A percentile compares a stretch with the other conserved stretches of the same genome.
Conservation (phyloP, 2,888 invertebrate species). For the Autographa gamma region DNA sequence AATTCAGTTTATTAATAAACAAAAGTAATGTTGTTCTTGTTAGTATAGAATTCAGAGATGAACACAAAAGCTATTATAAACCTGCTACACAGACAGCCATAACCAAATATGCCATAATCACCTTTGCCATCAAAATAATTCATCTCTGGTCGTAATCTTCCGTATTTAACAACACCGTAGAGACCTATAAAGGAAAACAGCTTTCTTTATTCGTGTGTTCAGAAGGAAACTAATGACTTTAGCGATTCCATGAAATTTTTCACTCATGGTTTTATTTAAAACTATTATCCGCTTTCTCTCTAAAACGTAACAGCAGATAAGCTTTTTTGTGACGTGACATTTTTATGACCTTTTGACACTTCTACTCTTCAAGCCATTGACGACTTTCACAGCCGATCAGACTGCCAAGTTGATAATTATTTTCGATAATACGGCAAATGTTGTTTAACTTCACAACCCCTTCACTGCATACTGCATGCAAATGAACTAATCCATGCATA, state of each 20-base stretch:
- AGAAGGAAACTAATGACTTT: not conserved
- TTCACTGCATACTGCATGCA: constrained; percentile 32
- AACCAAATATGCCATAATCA: not conserved
- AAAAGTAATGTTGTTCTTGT: not conserved
- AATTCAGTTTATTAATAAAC: not conserved
- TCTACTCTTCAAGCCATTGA: too few species aligned
- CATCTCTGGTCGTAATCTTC: not conserved
- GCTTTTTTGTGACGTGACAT: too few species aligned
- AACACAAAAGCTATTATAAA: not conserved
- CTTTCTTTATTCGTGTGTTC: not conserved
- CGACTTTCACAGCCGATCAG: too few species aligned
- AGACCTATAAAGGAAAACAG: not conserved
- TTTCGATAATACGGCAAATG: not conserved
- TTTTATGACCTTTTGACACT: too few species aligned
- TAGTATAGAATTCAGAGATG: not conserved
- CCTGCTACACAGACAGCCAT: not conserved
- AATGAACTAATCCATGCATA: constrained; percentile 60
- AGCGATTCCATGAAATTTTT: too few species aligned
- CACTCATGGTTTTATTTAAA: too few species aligned
- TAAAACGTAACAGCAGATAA: too few species aligned
- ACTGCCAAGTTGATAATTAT: too few species aligned
- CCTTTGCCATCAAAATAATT: not conserved
- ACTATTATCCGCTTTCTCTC: too few species aligned
- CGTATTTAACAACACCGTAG: not conserved
- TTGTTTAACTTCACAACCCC: constrained; percentile 13